A percentile compares a stretch with the other conserved stretches of the same genome.
Evolutionary conservation across 1,140 invertebrate species (phyloP).

Genomic region (Papilio xuthus): DNA sequence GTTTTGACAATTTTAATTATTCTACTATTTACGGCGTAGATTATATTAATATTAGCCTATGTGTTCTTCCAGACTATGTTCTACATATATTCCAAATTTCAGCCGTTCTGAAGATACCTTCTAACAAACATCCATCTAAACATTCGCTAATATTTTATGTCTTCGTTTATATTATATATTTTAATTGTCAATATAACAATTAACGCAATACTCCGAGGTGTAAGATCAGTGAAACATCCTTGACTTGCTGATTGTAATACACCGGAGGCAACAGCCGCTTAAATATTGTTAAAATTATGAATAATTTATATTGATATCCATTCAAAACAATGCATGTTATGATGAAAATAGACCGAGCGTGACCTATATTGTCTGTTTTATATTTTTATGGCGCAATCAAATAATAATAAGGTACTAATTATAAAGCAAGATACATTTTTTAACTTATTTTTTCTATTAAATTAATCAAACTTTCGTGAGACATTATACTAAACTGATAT

Average conservation of each 20-base stretch:
- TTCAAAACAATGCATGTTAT: conserved; percentile 35
- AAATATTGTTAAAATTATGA: conserved; percentile 37
- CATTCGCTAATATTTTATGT: too few species aligned
- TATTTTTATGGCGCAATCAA: conserved; percentile 15
- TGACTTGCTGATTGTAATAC: conserved; percentile 32
- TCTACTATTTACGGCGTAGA: too few species aligned
- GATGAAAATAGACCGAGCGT: conserved; percentile 35
- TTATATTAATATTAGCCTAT: too few species aligned
- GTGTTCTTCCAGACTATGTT: too few species aligned
- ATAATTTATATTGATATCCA: conserved; percentile 38
- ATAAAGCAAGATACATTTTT: too few species aligned
- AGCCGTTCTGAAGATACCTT: too few species aligned
- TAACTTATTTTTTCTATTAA: too few species aligned
- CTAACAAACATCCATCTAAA: too few species aligned
- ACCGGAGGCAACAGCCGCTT: background rate
- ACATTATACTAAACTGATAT: too few species aligned
- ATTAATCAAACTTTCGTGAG: too few species aligned
- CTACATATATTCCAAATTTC: too few species aligned
- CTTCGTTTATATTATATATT: background rate
- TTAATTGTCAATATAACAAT: background rate
- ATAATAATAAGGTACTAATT: background rate
- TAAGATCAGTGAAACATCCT: conserved; percentile 42
- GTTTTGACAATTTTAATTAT: too few species aligned
- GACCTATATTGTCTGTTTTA: conserved; percentile 38
- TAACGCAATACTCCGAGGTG: background rate